Evolutionary conservation across 2,888 invertebrate species (phyloP).

Genomic region (Eupithecia vulgata): DNA sequence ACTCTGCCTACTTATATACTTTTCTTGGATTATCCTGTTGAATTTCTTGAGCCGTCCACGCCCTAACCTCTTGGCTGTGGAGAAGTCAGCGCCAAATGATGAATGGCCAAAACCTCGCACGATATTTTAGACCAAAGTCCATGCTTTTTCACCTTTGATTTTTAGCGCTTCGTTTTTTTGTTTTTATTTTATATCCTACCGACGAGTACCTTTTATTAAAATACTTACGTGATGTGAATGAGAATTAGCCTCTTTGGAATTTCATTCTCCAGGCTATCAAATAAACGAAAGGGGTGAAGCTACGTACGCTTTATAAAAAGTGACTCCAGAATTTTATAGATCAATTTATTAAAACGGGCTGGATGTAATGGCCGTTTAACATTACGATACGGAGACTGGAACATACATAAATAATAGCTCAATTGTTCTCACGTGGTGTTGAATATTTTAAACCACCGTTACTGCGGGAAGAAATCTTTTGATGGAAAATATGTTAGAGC

Average conservation of each 20-base stretch:
- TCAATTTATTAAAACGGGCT: slow-evolving; percentile 34
- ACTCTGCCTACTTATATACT: slow-evolving; percentile 50
- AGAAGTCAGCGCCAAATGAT: slow-evolving; percentile 70
- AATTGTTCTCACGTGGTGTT: slow-evolving; percentile 37
- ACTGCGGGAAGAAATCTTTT: slow-evolving; percentile 45
- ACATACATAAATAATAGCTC: slow-evolving; percentile 38
- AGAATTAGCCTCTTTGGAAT: slow-evolving; percentile 1
- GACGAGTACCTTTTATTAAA: slow-evolving; percentile 9
- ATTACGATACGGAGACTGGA: slow-evolving; percentile 33
- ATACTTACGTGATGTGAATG: slow-evolving; percentile 11
- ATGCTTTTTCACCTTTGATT: not conserved
- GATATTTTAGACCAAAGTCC: slow-evolving; percentile 28
- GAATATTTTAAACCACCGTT: slow-evolving; percentile 38
- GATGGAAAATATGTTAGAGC: slow-evolving; percentile 47
- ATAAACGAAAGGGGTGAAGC: slow-evolving; percentile 8
- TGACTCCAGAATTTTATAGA: slow-evolving; percentile 33
- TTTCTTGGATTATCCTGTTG: slow-evolving; percentile 48
- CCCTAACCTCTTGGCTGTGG: slow-evolving; percentile 55
- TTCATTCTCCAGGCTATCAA: slow-evolving; percentile 3
- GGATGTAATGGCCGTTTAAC: slow-evolving; percentile 34
- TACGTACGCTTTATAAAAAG: slow-evolving; percentile 29
- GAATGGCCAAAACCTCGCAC: slow-evolving; percentile 70
- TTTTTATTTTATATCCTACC: not conserved
- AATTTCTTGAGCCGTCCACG: slow-evolving; percentile 54
- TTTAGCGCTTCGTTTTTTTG: not conserved